Evolutionary conservation across 2,888 invertebrate genomes (phyloP), one percentile per base, ranked within the genome.

Genomic region (Xestia xanthographa): DNA sequence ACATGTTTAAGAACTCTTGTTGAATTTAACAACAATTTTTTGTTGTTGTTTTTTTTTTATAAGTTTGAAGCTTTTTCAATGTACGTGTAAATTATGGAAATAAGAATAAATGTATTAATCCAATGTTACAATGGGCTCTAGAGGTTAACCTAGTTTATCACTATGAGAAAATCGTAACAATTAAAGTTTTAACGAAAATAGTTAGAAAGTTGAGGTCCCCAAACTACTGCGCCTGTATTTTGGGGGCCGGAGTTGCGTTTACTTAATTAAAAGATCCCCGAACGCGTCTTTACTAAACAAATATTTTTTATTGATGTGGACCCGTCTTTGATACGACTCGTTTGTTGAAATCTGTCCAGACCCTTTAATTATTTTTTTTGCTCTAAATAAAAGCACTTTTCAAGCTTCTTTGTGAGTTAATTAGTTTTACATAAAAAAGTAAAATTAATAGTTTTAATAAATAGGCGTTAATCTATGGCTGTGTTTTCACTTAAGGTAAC

Each of bases 401-500:
- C 79, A 89, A 90, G 88, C 84, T 89, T 89, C 76, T 87, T 90
- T 81, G 86, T 88, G 80, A 80, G 88, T 92, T 90, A 90, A 92
- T 90, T 91, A 93, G 91, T 92, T 92, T 84, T 90, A 79, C 67
- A 86, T 85, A 84, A 86, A 86, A 86, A 85, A 85, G 14, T 71
- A 80, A 74, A 84, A 79, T 78, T 82, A 69, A 82, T 88, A 89
- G 88, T 79, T 80, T 66, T 88, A 87, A 87, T 81, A 85, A 81
- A 84, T 94, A 95, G 93, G 92, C 92, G 92, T 94, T 94, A 95
- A 95, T 94, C 93, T 95, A 95, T 95, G 96, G 96, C 96, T 96
- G 96, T 96, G 96, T 96, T 94, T 93, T 96, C 95, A 96, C 95
- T 92, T 95, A 96, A 95, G 94, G 92, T 95, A 95, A 95, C 90